Evolutionary conservation across 2,888 invertebrate genomes (phyloP).

Genomic region (Tholera decimalis): DNA sequence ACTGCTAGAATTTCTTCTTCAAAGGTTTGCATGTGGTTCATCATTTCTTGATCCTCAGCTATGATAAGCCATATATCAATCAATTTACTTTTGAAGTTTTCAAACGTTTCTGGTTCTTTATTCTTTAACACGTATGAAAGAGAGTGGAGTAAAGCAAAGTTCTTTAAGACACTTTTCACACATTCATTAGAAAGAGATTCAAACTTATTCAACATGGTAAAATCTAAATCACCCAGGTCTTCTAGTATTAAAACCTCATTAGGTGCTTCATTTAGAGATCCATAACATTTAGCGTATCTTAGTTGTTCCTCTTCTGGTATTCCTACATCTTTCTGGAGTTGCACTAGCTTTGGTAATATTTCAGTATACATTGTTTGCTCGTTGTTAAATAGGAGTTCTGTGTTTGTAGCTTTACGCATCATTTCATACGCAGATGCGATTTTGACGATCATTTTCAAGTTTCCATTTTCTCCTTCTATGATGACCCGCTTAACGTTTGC

Average conservation of each 20-base stretch:
- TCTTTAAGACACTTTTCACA: constrained; percentile 71
- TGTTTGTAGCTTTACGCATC: constrained; percentile 57
- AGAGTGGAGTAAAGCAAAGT: constrained; percentile 75
- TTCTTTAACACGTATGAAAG: constrained; percentile 74
- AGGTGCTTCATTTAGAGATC: constrained; percentile 62
- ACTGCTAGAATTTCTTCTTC: constrained; percentile 59
- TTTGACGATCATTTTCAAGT: constrained; percentile 71
- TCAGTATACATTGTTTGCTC: constrained; percentile 73
- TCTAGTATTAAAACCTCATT: constrained; percentile 75
- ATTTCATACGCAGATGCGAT: constrained; percentile 67
- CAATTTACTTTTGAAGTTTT: constrained; percentile 56
- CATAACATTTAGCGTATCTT: constrained; percentile 73
- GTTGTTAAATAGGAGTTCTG: constrained; percentile 66
- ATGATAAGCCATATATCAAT: constrained; percentile 51
- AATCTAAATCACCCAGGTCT: constrained; percentile 70
- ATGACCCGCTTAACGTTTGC: constrained; percentile 68
- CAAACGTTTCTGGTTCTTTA: constrained; percentile 69
- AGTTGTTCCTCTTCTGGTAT: constrained; percentile 69
- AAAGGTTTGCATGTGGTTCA: constrained; percentile 10
- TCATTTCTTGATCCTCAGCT: neutral
- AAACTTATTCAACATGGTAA: constrained; percentile 71
- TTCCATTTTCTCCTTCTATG: constrained; percentile 63
- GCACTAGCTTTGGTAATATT: constrained; percentile 69
- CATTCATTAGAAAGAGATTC: constrained; percentile 67
- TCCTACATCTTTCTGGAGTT: constrained; percentile 70